Evolutionary conservation across 1,140 invertebrate genomes (phyloP), one percentile per base, ranked within the genome.

Genomic region (Riptortus pedestris): DNA sequence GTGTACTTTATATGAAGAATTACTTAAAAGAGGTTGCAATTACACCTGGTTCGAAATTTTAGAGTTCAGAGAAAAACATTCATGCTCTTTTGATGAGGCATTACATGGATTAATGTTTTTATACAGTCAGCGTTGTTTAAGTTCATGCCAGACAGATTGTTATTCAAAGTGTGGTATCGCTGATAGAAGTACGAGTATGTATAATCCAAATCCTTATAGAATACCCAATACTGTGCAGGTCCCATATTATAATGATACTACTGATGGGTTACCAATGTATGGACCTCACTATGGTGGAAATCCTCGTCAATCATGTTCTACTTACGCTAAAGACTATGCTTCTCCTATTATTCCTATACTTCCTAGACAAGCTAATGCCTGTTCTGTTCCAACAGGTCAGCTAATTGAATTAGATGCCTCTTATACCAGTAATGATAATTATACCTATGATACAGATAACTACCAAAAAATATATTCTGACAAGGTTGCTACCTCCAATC

Each of bases 21-120:
- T 85, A 1, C 76, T 78, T 24, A 7, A 72, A 73, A 63, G 76
- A 72, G 2, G 68, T 31, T 79, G 75, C 64, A 76, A 74, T 22
- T 73, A 81, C 61, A 79, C 78, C 1, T 87, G 85, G 83, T 68
- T 80, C 22, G 85, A 88, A 64, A 79, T 88, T 7, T 72, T 85
- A 60, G 76, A 83, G 51, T 83, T 83, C 72, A 77, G 87, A 1
- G 80, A 84, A 68, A 79, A 76, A 24, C 78, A 83, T 64, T 75
- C 82, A n/a, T 81, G 85, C 63, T 77, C 77, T 52, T 74, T 80
- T 1, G 79, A 84, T 33, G 74, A 78, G 66, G 78, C 79, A 0
- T 76, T 80, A 12, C 71, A 74, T 18, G 77, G 74, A 9, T 64
- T 81, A 3, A 78, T 55, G 51, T 55, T 24, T 55, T 24, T 24